phyloP scores from a whole-genome alignment of 2,797 vertebrate species.

The Smutsia gigantea region DNA sequence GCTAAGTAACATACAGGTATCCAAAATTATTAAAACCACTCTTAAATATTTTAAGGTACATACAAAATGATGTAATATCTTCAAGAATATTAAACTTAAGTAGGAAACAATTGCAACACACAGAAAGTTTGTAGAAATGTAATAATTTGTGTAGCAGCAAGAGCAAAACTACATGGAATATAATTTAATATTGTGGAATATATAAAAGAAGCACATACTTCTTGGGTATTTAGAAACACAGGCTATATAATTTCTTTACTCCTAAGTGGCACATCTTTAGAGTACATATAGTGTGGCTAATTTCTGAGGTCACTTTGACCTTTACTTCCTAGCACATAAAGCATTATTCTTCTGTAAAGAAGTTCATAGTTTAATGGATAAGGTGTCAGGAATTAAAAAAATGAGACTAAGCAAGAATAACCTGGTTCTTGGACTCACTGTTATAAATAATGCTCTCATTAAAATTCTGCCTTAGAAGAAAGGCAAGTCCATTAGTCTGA shows the following conservation, averaged over 20 bases:
- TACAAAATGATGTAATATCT: background rate
- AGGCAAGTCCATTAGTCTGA: constrained; percentile 90
- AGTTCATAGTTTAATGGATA: constrained; percentile 87
- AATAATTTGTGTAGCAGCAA: background rate
- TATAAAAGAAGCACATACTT: background rate
- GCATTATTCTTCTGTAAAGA: constrained; percentile 82
- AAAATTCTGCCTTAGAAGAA: constrained; percentile 88
- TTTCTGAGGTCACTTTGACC: constrained; percentile 83
- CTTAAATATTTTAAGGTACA: background rate
- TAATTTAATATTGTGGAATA: background rate
- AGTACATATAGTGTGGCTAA: constrained; percentile 77
- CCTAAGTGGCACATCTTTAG: constrained; percentile 63
- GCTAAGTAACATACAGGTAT: background rate
- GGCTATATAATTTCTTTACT: constrained; percentile 62
- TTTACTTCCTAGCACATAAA: constrained; percentile 81
- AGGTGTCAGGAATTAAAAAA: constrained; percentile 83
- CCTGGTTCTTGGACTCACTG: constrained; percentile 81
- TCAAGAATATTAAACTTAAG: background rate
- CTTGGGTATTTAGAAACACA: constrained; percentile 26
- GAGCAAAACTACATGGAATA: background rate
- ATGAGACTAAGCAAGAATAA: constrained; percentile 84
- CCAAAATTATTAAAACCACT: background rate
- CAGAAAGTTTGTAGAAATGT: background rate
- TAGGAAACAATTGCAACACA: background rate
- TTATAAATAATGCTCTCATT: constrained; percentile 90